A percentile compares a stretch with the other conserved stretches of the same genome.
Evolutionary conservation across 2,113 vertebrate genomes (phyloP).

Genomic region (Nicator chloris): DNA sequence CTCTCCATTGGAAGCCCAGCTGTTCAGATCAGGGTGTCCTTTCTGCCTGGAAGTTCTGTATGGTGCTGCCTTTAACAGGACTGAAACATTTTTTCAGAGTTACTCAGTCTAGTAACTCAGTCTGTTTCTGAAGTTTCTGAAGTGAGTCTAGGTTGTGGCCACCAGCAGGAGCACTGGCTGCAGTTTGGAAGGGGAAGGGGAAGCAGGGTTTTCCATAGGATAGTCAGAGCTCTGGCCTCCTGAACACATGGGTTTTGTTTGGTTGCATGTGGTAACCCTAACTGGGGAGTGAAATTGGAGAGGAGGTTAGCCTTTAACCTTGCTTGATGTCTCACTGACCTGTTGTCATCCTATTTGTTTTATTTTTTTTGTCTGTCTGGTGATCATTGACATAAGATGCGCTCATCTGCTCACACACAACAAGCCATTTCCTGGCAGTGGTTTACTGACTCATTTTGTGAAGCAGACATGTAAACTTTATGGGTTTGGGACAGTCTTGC

Average conservation of each 20-base stretch:
- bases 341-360: background rate
- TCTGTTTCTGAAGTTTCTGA: no score
- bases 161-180: background rate
- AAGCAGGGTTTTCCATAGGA: background rate
- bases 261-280: background rate
- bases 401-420: background rate
- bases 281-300: background rate
- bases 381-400: background rate
- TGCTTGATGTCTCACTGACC: background rate
- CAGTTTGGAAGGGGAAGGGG: background rate
- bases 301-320: background rate
- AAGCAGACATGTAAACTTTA: background rate
- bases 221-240: background rate
- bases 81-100: background rate
- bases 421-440: slow-evolving; percentile 24
- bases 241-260: background rate
- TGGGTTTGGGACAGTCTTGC: background rate
- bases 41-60: background rate
- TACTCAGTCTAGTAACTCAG: background rate
- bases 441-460: slow-evolving; percentile 38
- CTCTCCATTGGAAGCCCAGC: background rate
- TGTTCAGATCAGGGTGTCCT: background rate
- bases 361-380: background rate
- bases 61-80: background rate
- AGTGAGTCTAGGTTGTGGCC: no score